These are phyloP conservation scores for Zeus faber DNA, from an alignment of 2,113 vertebrate species.

Conservation along the genomic window DNA sequence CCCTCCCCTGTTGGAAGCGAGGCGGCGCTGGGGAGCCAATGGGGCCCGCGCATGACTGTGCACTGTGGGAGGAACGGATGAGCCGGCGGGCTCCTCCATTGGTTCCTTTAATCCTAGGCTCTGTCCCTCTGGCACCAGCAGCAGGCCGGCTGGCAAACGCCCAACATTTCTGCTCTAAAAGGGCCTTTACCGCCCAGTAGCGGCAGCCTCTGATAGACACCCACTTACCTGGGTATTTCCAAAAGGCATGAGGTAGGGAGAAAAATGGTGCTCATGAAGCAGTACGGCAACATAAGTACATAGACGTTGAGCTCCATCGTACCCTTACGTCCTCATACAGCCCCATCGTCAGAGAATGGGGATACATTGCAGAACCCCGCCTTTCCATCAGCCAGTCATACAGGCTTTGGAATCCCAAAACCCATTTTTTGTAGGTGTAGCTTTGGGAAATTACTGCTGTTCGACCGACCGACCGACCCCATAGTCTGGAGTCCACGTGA, in stretches of 20 bases:
- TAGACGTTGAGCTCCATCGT: too few species aligned
- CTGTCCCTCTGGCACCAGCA: too few species aligned
- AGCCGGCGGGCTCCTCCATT: not conserved
- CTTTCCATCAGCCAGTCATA: too few species aligned
- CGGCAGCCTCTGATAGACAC: slow-evolving; percentile 23
- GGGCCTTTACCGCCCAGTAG: slow-evolving; percentile 27
- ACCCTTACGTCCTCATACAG: too few species aligned
- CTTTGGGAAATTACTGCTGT: too few species aligned
- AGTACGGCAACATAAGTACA: not conserved
- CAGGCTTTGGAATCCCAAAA: too few species aligned
- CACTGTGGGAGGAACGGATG: slow-evolving; percentile 7
- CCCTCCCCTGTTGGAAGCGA: slow-evolving; percentile 9
- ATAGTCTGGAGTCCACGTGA: too few species aligned
- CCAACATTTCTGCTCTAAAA: slow-evolving; percentile 11
- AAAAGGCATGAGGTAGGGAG: not conserved
- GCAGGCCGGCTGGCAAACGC: slow-evolving; percentile 14
- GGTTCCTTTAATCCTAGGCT: slow-evolving; percentile 15
- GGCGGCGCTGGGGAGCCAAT: slow-evolving; percentile 19
- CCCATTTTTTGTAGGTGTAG: too few species aligned
- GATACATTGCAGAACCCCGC: too few species aligned
- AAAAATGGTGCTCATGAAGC: not conserved
- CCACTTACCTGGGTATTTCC: not conserved
- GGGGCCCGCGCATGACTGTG: not conserved
- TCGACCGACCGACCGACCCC: too few species aligned
- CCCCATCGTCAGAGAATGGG: too few species aligned